Evolutionary conservation across 2,797 vertebrate species (phyloP), one percentile per base, ranked within the genome.

Genomic region (Thalassophryne amazonica): DNA sequence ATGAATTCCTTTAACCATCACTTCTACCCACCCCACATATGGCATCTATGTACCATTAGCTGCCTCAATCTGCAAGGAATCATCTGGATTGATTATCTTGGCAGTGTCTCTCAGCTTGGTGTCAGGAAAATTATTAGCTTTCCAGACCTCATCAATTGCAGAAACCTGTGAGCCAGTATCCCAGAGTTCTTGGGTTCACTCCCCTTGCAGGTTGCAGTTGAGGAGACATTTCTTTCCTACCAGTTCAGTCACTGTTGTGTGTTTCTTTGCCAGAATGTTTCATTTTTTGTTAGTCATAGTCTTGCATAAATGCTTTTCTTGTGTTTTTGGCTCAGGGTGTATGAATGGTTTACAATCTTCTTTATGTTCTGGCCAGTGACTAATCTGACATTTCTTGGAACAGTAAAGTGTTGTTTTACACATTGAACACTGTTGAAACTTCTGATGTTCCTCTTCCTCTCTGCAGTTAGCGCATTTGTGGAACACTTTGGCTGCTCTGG

Each of bases 11-110:
- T 24, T 37, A 30, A 23, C 37, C 5, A 24, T 29, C 3, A 53
- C 22, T 21, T 42, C 12, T 25, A 36, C 20, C 41, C 52, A 55
- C 4, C 52, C 52, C 8, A 37, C n/a, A 12, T 46, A 56, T 18
- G 25, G n/a, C 14, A 30, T 55, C 3, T 36, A 20, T n/a, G 25
- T 30, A 10, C 53, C 42, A 12, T 56, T 47, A 7, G 28, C 42
- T n/a, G 34, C 27, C 15, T 37, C 34, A 12, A 47, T 6, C 5
- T 56, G 27, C 3, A 57, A 18, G 14, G 25, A 23, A 8, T 32
- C 21, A 32, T 6, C 2, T 39, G 20, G 2, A 1, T 39, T 5
- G 1, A 37, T 2, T 3, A 57, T 32, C 14, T 46, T 25, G 4
- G 20, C 2, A 1, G 47, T 39, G 20, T 37, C 34, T 10, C 34